Evolutionary conservation across 2,888 invertebrate genomes (phyloP).

Genomic region (Cryptus viduatorius): DNA sequence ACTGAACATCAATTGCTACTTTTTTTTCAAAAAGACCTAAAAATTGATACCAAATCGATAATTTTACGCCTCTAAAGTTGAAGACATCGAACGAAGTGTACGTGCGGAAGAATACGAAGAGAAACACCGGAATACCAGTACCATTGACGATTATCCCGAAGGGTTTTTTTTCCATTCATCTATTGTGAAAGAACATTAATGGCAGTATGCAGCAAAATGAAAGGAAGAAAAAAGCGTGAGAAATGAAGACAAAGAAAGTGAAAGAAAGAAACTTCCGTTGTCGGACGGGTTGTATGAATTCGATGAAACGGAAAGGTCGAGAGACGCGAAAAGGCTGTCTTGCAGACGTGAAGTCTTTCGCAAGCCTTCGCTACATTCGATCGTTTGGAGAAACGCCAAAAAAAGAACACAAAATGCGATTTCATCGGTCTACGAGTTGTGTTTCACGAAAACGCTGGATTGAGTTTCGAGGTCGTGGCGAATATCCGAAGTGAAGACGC

Average conservation of each 20-base stretch:
- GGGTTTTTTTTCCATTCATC: not conserved
- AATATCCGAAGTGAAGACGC: not conserved
- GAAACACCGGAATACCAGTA: too few species aligned
- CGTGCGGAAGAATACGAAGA: too few species aligned
- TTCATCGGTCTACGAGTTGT: not conserved
- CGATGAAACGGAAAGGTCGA: conserved; percentile 56
- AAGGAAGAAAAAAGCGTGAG: not conserved
- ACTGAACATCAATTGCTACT: too few species aligned
- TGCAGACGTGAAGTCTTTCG: conserved; percentile 45
- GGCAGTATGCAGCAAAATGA: not conserved
- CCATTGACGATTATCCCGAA: not conserved
- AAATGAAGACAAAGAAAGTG: conserved; percentile 37
- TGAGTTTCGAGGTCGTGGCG: conserved; percentile 18
- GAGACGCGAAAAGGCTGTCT: conserved; percentile 5
- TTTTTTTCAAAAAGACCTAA: too few species aligned
- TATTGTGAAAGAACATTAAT: conserved; percentile 34
- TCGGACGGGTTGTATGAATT: conserved; percentile 36
- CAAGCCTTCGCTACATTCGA: conserved; percentile 31
- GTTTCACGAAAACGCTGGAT: conserved; percentile 3
- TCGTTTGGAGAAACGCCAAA: conserved; percentile 49
- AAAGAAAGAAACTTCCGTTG: conserved; percentile 56
- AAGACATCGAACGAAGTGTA: too few species aligned
- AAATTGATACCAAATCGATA: too few species aligned
- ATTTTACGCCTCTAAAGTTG: too few species aligned
- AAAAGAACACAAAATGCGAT: conserved; percentile 38